Conservation (phyloP, 1,140 invertebrate genomes). For the Lasioglossum baleicum region DNA sequence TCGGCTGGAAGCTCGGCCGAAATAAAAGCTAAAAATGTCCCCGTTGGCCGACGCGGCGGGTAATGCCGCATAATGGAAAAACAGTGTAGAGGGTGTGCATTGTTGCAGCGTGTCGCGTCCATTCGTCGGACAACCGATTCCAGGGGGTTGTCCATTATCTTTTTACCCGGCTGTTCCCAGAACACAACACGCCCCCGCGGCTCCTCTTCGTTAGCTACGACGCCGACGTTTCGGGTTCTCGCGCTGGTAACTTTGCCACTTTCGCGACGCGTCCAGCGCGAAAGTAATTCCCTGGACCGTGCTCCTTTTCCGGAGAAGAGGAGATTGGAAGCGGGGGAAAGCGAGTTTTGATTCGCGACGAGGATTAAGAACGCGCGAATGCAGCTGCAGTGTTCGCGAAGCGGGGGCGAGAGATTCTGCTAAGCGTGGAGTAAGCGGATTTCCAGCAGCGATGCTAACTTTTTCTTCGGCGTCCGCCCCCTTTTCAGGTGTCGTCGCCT, state of each 20-base stretch:
- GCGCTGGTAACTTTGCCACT: background rate
- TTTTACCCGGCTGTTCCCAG: slow-evolving; percentile 11
- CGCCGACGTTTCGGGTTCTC: no score
- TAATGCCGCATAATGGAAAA: slow-evolving; percentile 65
- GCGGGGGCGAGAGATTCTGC: background rate
- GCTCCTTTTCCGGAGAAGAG: no score
- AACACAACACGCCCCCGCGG: no score
- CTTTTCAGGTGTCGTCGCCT: background rate
- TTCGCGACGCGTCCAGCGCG: background rate
- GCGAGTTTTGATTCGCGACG: background rate
- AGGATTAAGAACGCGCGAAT: slow-evolving; percentile 3
- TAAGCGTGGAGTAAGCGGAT: background rate
- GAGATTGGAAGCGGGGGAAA: no score
- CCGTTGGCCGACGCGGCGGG: background rate
- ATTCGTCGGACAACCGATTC: slow-evolving; percentile 18
- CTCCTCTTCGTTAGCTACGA: no score
- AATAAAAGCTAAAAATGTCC: background rate
- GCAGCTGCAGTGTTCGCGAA: background rate
- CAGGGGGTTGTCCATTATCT: slow-evolving; percentile 22
- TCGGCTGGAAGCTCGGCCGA: background rate
- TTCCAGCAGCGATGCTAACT: background rate
- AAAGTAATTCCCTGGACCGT: background rate
- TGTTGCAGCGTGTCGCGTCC: slow-evolving; percentile 19
- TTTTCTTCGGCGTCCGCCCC: background rate
- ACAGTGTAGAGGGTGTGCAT: slow-evolving; percentile 53